These are phyloP conservation scores for Rhabdomys pumilio DNA, from an alignment of 2,797 vertebrate species.

Conservation along the genomic window DNA sequence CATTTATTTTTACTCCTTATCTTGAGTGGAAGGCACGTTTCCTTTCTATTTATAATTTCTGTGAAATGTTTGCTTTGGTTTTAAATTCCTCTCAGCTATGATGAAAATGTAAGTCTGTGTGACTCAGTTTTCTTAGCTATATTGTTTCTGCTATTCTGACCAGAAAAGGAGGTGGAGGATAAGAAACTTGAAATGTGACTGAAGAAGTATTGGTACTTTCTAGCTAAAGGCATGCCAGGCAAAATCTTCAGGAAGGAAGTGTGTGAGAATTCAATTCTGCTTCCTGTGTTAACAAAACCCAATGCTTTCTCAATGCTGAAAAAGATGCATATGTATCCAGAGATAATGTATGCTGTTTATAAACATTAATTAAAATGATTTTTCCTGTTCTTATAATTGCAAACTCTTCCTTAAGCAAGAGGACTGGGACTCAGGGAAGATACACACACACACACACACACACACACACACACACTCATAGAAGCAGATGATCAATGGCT, in stretches of 20 bases:
- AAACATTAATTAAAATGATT: not conserved
- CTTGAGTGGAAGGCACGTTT: not conserved
- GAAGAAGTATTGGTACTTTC: not conserved
- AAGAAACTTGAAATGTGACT: not conserved
- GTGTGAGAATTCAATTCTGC: not conserved
- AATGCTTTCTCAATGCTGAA: not conserved
- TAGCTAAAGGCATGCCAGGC: not conserved
- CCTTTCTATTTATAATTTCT: conserved; percentile 32
- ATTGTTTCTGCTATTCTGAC: not conserved
- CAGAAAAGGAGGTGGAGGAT: not conserved
- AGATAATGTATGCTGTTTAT: not conserved
- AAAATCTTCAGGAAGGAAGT: conserved; percentile 3
- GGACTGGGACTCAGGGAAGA: not conserved
- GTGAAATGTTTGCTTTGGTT: conserved; percentile 33
- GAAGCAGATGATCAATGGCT: not conserved
- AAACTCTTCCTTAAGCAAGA: not conserved
- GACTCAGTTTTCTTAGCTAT: conserved; percentile 28
- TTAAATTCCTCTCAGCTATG: not conserved
- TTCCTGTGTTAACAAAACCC: not conserved
- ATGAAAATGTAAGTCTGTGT: not conserved
- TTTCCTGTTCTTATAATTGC: not conserved
- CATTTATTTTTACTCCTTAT: not conserved
- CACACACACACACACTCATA: not conserved
- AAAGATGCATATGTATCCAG: not conserved
- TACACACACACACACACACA: not conserved